phyloP scores from a whole-genome alignment of 2,797 vertebrate genomes.

The Pogoniulus pusillus region DNA sequence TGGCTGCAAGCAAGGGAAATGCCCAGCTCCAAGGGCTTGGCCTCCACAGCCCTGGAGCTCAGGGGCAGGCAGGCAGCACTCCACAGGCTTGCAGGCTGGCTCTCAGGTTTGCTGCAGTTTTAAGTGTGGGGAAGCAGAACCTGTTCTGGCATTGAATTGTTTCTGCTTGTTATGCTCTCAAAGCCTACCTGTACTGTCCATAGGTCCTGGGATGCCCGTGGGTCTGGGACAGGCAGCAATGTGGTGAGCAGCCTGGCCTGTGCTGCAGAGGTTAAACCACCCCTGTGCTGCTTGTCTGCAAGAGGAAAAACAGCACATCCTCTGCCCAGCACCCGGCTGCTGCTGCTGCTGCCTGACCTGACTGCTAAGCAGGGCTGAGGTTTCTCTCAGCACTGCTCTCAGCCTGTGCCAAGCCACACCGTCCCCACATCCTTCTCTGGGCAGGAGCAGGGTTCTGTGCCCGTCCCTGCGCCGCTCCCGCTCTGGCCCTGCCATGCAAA shows the following conservation, averaged over 20 bases:
- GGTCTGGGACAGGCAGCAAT: neutral
- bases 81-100: neutral
- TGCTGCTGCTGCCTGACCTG: neutral
- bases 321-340: neutral
- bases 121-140: neutral
- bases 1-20: neutral
- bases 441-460: accelerated
- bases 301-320: neutral
- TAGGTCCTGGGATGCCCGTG: neutral
- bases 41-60: neutral
- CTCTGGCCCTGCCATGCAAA: neutral
- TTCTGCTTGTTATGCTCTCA: neutral
- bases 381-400: neutral
- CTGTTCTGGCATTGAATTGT: neutral
- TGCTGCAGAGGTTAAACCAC: neutral
- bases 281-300: neutral
- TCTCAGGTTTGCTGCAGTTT: neutral
- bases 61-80: neutral
- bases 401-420: accelerated
- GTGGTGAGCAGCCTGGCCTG: neutral
- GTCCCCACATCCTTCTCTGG: neutral
- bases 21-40: neutral
- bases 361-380: slow-evolving; percentile 16
- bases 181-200: neutral
- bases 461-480: accelerated